Percentiles rank a stretch among this genome's conserved stretches.
Conservation (phyloP, 2,797 vertebrate species). For the Eulemur coronatus region DNA sequence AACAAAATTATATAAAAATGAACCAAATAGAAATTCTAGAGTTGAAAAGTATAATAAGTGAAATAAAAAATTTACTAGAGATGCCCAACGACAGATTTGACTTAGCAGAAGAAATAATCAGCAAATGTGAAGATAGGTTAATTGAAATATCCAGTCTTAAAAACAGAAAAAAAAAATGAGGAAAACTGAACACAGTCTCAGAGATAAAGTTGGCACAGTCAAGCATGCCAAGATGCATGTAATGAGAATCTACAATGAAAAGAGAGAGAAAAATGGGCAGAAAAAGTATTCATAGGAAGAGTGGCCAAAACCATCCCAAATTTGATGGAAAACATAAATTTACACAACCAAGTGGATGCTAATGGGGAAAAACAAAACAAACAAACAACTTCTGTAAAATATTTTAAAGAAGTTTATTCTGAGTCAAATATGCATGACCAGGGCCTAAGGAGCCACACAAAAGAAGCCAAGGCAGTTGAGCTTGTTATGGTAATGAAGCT, state of each 20-base stretch:
- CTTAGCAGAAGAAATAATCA: neutral
- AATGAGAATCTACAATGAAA: neutral
- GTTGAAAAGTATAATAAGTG: no score
- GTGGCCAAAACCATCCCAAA: neutral
- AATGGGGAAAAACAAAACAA: no score
- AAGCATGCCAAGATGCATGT: fast-evolving
- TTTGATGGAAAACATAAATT: neutral
- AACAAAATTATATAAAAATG: neutral
- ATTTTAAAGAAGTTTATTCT: no score
- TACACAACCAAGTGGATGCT: neutral
- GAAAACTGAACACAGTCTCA: neutral
- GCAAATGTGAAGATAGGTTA: neutral
- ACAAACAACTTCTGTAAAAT: no score
- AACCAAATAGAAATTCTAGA: neutral
- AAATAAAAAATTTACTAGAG: neutral
- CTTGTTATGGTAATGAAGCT: neutral
- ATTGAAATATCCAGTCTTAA: neutral
- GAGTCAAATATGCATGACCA: no score
- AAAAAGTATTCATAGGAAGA: neutral
- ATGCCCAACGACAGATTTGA: neutral
- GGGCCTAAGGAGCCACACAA: no score
- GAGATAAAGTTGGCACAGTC: neutral
- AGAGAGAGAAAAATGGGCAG: neutral
- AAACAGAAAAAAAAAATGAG: neutral
- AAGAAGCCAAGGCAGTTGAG: no score